Evolutionary conservation across 2,888 invertebrate genomes (phyloP).

Genomic region (Nasonovia ribisnigri): DNA sequence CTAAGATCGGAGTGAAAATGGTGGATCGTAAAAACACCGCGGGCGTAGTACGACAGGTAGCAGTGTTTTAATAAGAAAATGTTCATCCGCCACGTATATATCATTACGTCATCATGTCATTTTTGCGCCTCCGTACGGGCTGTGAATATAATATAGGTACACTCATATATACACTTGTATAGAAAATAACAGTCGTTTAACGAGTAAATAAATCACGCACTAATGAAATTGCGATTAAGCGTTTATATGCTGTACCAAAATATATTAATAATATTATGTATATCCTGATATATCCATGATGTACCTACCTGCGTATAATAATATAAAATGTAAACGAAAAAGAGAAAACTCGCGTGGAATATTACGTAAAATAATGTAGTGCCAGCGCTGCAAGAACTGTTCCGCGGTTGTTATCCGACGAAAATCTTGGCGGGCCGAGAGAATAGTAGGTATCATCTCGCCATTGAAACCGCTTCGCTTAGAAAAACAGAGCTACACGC

Average conservation of each 20-base stretch:
- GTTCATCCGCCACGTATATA: not conserved
- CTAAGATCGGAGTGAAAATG: not conserved
- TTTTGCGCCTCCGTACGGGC: not conserved
- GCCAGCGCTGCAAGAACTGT: not conserved
- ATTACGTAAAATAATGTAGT: slow-evolving; percentile 40
- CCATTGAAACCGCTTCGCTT: not conserved
- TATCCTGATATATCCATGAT: not conserved
- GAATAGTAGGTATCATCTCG: not conserved
- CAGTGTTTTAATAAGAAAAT: not conserved
- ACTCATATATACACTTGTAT: not conserved
- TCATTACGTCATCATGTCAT: not conserved
- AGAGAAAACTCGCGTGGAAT: slow-evolving; percentile 48
- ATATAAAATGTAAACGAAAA: slow-evolving; percentile 1
- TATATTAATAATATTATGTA: not conserved
- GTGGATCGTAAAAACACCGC: not conserved
- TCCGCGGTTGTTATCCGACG: not conserved
- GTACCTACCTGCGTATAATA: not conserved
- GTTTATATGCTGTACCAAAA: not conserved
- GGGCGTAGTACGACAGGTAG: not conserved
- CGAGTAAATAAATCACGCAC: slow-evolving; percentile 39
- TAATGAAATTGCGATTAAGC: slow-evolving; percentile 7
- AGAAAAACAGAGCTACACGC: not conserved
- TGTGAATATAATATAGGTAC: not conserved
- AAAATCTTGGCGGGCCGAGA: slow-evolving; percentile 2
- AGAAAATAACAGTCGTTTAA: not conserved